Percentiles rank a stretch among this genome's conserved stretches.
Evolutionary conservation across 2,797 vertebrate species (phyloP).

Genomic region (Hemibagrus guttatus): DNA sequence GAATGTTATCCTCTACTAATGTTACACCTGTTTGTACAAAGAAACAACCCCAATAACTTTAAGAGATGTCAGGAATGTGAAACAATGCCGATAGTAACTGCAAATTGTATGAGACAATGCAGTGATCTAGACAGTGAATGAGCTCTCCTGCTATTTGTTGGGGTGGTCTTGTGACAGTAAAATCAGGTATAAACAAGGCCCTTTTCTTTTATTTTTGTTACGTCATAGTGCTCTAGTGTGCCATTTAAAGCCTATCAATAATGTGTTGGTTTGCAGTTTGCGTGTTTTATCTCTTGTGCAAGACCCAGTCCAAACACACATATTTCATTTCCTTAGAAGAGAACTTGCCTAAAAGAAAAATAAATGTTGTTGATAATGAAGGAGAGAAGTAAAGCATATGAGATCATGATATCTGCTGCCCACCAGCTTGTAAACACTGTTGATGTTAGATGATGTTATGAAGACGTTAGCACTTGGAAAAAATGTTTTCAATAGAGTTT

Average conservation of each 20-base stretch:
- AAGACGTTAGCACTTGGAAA: not conserved
- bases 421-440: slow-evolving; percentile 22
- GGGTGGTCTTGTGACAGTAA: slow-evolving; percentile 11
- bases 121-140: no score
- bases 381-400: not conserved
- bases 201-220: slow-evolving; percentile 11
- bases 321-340: slow-evolving; percentile 14
- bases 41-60: not conserved
- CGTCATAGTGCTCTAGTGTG: slow-evolving; percentile 11
- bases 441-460: slow-evolving; percentile 2
- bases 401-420: slow-evolving; percentile 24
- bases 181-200: not conserved
- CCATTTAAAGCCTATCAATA: slow-evolving; percentile 34
- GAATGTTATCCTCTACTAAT: not conserved
- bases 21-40: not conserved
- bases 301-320: slow-evolving; percentile 41
- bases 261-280: slow-evolving; percentile 7
- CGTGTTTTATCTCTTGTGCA: slow-evolving; percentile 20
- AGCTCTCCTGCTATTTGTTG: not conserved
- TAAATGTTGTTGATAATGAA: slow-evolving; percentile 26
- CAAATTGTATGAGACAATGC: not conserved
- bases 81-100: not conserved
- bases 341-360: slow-evolving; percentile 39
- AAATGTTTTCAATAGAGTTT: not conserved
- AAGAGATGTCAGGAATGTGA: not conserved